Conservation (phyloP, 2,113 vertebrate species). For the Pseudorasbora parva region DNA sequence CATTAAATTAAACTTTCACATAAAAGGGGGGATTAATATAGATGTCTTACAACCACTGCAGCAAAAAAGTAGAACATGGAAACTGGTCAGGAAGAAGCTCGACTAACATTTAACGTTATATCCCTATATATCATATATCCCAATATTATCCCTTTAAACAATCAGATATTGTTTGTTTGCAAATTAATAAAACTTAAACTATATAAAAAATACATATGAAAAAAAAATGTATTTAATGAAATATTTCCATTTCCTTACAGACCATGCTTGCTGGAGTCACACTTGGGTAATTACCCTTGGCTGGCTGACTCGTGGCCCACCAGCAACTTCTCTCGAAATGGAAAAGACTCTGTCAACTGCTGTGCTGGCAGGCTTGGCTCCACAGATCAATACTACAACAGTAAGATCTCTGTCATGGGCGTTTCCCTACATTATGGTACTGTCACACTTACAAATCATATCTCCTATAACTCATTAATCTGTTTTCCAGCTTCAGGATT, state of each 20-base stretch:
- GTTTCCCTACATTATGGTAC: neutral
- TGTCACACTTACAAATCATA: neutral
- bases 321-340: constrained; percentile 75
- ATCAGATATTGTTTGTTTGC: no score
- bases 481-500: constrained; percentile 80
- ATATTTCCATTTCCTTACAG: constrained; percentile 61
- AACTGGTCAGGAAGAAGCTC: neutral
- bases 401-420: constrained; percentile 73
- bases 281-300: constrained; percentile 87
- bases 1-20: no score
- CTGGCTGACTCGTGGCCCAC: constrained; percentile 87
- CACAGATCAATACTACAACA: constrained; percentile 88
- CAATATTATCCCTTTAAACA: neutral
- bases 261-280: constrained; percentile 79
- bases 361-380: constrained; percentile 79
- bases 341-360: constrained; percentile 80
- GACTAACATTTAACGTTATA: neutral
- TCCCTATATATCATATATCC: neutral
- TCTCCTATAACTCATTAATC: neutral
- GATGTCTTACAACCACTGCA: no score
- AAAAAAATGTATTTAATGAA: neutral
- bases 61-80: neutral
- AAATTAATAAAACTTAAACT: no score
- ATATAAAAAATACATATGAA: no score
- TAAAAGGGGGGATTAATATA: no score